These are phyloP conservation scores for Chiloscyllium punctatum DNA, from an alignment of 2,797 vertebrate species.

Conservation along the genomic window DNA sequence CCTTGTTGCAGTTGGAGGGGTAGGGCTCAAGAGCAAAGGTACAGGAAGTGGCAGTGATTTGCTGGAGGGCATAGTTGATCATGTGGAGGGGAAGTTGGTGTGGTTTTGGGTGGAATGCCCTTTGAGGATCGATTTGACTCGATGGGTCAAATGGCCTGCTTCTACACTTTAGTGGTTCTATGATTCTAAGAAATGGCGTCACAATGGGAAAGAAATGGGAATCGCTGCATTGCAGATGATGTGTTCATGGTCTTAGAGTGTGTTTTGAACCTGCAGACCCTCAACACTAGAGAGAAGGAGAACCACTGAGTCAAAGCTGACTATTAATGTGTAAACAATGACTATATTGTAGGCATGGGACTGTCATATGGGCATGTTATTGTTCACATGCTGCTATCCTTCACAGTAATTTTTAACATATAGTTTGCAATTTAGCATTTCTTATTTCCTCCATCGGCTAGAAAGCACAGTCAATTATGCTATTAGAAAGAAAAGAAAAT, in stretches of 20 bases:
- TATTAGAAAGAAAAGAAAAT: background rate
- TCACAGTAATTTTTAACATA: background rate
- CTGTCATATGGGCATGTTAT: background rate
- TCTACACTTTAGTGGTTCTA: too few species aligned
- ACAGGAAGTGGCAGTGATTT: too few species aligned
- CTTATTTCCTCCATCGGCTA: background rate
- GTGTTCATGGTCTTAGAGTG: background rate
- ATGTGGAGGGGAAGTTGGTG: too few species aligned
- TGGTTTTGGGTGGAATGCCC: too few species aligned
- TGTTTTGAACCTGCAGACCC: background rate
- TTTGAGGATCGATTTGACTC: too few species aligned
- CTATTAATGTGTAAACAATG: background rate
- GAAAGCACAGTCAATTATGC: background rate
- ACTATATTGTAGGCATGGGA: background rate
- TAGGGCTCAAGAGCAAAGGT: too few species aligned
- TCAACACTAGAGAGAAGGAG: background rate
- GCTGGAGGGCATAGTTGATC: too few species aligned
- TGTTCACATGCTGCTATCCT: background rate
- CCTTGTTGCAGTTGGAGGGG: too few species aligned
- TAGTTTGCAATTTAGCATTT: background rate
- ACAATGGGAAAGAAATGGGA: too few species aligned
- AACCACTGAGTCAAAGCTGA: background rate
- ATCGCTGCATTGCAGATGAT: background rate
- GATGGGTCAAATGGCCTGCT: too few species aligned
- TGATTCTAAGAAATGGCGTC: too few species aligned